These are phyloP conservation scores for Drosophila miranda DNA, from an alignment of 1,140 invertebrate species.

Conservation along the genomic window DNA sequence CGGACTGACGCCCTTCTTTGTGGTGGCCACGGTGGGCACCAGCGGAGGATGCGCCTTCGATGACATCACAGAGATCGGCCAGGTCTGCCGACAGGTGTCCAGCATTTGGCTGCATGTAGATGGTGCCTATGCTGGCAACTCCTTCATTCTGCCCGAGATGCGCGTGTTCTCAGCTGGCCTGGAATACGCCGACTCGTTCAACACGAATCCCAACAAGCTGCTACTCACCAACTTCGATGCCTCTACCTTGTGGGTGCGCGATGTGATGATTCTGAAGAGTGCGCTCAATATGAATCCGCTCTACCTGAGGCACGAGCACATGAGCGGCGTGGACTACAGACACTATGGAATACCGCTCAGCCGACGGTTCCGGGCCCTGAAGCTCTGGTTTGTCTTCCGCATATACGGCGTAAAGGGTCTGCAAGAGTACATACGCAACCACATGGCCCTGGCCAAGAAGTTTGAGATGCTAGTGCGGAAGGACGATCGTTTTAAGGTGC, in stretches of 20 bases:
- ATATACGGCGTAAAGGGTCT: conserved; percentile 92
- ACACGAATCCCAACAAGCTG: conserved; percentile 97
- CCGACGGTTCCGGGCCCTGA: conserved; percentile 92
- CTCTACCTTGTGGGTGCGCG: conserved; percentile 94
- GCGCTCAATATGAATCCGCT: conserved; percentile 95
- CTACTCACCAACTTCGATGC: conserved; percentile 95
- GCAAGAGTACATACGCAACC: conserved; percentile 92
- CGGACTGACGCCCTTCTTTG: conserved; percentile 94
- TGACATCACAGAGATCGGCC: conserved; percentile 91
- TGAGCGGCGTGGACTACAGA: conserved; percentile 88
- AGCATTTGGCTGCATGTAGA: conserved; percentile 89
- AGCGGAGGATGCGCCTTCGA: conserved; percentile 93
- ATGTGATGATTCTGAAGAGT: conserved; percentile 90
- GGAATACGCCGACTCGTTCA: conserved; percentile 94
- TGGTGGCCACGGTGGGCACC: conserved; percentile 90
- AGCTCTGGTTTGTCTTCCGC: conserved; percentile 94
- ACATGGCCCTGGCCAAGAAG: conserved; percentile 92
- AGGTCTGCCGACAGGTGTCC: conserved; percentile 87
- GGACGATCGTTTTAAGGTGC: conserved; percentile 92
- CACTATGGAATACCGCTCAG: conserved; percentile 96
- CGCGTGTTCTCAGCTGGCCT: conserved; percentile 89
- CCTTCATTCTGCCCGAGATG: conserved; percentile 93
- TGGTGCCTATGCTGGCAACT: conserved; percentile 92
- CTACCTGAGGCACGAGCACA: conserved; percentile 93
- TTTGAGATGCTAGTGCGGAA: conserved; percentile 90